A percentile compares a stretch with the other conserved stretches of the same genome.
phyloP scores from a whole-genome alignment of 2,113 vertebrate species.

The zebrafish (Danio rerio) region GRCz12tu NC_133190.1:6234001-6234500 shows the following conservation, averaged over 20 bases:
- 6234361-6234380: slow-evolving; percentile 35
- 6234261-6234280: slow-evolving; percentile 2
- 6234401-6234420: slow-evolving; percentile 54
- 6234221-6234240: slow-evolving; percentile 49
- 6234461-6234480: slow-evolving; percentile 48
- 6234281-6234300: background rate
- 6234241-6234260: slow-evolving; percentile 44
- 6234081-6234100: slow-evolving; percentile 61
- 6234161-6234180: slow-evolving; percentile 59
- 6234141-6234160: slow-evolving; percentile 38
- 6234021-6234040: background rate
- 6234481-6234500: background rate
- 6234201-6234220: slow-evolving; percentile 16
- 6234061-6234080: slow-evolving; percentile 74
- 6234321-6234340: background rate
- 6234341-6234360: background rate
- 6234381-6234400: slow-evolving; percentile 58
- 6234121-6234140: slow-evolving; percentile 64
- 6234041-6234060: slow-evolving; percentile 51
- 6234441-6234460: slow-evolving; percentile 74
- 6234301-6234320: background rate
- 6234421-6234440: slow-evolving; percentile 59
- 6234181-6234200: slow-evolving; percentile 57
- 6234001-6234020: slow-evolving; percentile 26
- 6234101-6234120: slow-evolving; percentile 61